Evolutionary conservation across 1,140 invertebrate species (phyloP), one percentile per base, ranked within the genome.

Genomic region (Solen grandis): DNA sequence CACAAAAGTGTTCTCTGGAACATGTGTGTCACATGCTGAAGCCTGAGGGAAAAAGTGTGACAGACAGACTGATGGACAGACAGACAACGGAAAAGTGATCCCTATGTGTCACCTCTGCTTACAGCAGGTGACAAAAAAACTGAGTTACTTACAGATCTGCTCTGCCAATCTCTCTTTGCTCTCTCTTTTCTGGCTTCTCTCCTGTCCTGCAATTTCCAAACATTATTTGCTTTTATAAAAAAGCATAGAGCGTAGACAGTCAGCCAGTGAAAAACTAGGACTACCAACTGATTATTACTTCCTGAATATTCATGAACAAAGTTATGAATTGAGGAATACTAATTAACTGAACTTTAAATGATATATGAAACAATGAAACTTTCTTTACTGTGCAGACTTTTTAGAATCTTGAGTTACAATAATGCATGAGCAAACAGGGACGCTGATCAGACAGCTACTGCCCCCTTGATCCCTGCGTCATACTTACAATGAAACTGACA

Each of bases 401-500:
- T n/a, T n/a, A n/a, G n/a, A n/a, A n/a, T n/a, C n/a, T n/a, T n/a
- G n/a, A n/a, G n/a, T n/a, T n/a, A n/a, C n/a, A n/a, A n/a, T n/a
- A n/a, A n/a, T n/a, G n/a, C n/a, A n/a, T n/a, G n/a, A n/a, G n/a
- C n/a, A n/a, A n/a, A n/a, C n/a, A n/a, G n/a, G n/a, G n/a, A n/a
- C n/a, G n/a, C n/a, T n/a, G n/a, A n/a, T n/a, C n/a, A n/a, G n/a
- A n/a, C n/a, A n/a, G n/a, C n/a, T n/a, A n/a, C n/a, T n/a, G n/a
- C n/a, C n/a, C n/a, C n/a, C n/a, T n/a, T n/a, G n/a, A n/a, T n/a
- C n/a, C n/a, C n/a, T n/a, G n/a, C n/a, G n/a, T 2, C 31, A 75
- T 55, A 84, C 88, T 88, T 81, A 88, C 87, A 36, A 87, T 79
- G 33, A 68, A 74, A 46, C 82, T 79, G 25, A 93, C 91, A 5